phyloP scores from a whole-genome alignment of 2,113 vertebrate genomes.

The Gymnarchus niloticus region DNA sequence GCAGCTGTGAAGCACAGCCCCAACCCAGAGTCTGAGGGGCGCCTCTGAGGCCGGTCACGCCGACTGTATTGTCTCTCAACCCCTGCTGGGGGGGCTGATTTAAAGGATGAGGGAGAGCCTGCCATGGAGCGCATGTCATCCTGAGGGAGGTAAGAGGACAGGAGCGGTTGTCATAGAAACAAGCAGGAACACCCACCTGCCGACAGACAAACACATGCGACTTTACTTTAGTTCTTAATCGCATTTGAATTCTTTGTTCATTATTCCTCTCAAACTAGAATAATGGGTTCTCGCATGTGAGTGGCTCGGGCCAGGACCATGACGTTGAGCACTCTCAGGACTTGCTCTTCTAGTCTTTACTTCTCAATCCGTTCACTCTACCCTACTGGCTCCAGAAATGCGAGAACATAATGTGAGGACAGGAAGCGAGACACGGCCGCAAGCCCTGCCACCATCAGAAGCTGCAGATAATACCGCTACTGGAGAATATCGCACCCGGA shows the following conservation, averaged over 20 bases:
- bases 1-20: conserved; percentile 78
- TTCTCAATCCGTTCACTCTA: not conserved
- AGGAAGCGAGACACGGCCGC: not conserved
- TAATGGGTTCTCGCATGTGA: not conserved
- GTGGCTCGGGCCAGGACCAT: too few relatives aligned
- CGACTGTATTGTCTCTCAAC: conserved; percentile 46
- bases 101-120: conserved; percentile 74
- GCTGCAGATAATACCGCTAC: not conserved
- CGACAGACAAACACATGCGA: not conserved
- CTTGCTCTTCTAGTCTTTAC: not conserved
- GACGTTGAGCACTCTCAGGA: not conserved
- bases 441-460: not conserved
- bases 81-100: conserved; percentile 68
- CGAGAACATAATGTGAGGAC: not conserved
- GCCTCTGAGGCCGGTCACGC: conserved; percentile 58
- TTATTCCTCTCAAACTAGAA: conserved; percentile 18
- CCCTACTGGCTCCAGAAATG: not conserved
- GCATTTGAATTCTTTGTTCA: not conserved
- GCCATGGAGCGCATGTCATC: conserved; percentile 75
- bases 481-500: too few relatives aligned
- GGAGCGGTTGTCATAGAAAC: conserved; percentile 40
- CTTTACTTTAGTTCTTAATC: not conserved
- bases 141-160: conserved; percentile 63
- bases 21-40: conserved; percentile 74
- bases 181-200: not conserved